phyloP scores from a whole-genome alignment of 35 echinoderm and acorn worm species.

The Apostichopus japonicus region DNA sequence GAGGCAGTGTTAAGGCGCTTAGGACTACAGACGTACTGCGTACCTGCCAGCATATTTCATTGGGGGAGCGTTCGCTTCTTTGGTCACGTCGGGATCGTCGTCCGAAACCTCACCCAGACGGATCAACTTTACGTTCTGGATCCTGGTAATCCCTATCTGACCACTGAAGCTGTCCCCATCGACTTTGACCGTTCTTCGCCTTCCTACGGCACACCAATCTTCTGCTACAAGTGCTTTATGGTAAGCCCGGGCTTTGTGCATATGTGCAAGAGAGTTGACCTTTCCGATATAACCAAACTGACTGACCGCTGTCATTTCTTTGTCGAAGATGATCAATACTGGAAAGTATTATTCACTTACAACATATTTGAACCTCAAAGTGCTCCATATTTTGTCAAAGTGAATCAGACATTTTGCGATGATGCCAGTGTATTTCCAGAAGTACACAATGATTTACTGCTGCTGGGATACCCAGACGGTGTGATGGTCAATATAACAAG shows the following conservation, averaged over 20 bases:
- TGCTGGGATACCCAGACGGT: slow-evolving; percentile 11
- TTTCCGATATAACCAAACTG: neutral
- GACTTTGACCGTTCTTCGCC: slow-evolving; percentile 1
- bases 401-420: neutral
- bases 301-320: neutral
- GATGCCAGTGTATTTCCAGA: too few relatives aligned
- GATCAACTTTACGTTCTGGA: slow-evolving; percentile 7
- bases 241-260: slow-evolving; percentile 9
- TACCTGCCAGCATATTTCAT: neutral
- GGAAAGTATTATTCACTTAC: slow-evolving; percentile 29
- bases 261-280: neutral
- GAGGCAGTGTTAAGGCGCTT: neutral
- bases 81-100: neutral
- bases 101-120: neutral
- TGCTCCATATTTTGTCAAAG: neutral
- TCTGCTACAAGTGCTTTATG: neutral
- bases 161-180: neutral
- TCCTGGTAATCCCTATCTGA: neutral
- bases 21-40: neutral
- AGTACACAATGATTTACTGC: neutral
- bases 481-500: neutral
- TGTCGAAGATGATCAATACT: neutral
- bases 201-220: neutral
- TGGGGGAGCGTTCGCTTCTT: too few relatives aligned
- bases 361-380: neutral